Base-by-base conservation (phyloP, 2,888 invertebrate species). In the Dolichopus griseipennis region DNA sequence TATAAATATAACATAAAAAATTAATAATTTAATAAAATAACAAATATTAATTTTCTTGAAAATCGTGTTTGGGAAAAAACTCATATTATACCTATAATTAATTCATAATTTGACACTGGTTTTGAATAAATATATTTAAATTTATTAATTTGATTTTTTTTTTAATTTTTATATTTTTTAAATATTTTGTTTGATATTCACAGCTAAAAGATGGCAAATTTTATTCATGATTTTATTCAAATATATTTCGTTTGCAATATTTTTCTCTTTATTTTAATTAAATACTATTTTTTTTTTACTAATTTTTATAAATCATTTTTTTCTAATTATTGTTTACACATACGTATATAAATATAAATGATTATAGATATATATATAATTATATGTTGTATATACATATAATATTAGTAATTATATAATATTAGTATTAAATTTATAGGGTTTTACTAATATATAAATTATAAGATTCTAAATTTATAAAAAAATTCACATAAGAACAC, bases 191-290 rank as follows among this genome's bases (percentile, higher is more conserved):
- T 27, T 27, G 27, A 27, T 27, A 27, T 64, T 64, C 64, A 64
- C 64, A 64, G 64, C 64, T 64, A 34, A 64, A 33, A 34, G 64
- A 64, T 64, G 64, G 64, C 64, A 64, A 37, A 20, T 34, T 34
- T 64, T 20, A 64, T 64, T 37, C 7, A 20, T 61, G 22, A 33
- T 34, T 8, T 12, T 34, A 34, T 64, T 64, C n/a, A 34, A 37
- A 15, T 64, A 64, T 9, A 20, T 52, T 52, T 52, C 2, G 18
- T 52, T 12, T 52, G 2, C 18, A n/a, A 15, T 52, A 52, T 3
- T 18, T 18, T 18, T 52, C 9, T 52, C 5, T 27, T 27, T 27
- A 27, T 27, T 4, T 27, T 27, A 27, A 27, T 27, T 27, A n/a
- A n/a, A 12, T 43, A 15, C 6, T 52, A 18, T 52, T 12, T 52